Evolutionary conservation across 2,888 invertebrate species (phyloP).

Genomic region (Stegana nigrithorax): DNA sequence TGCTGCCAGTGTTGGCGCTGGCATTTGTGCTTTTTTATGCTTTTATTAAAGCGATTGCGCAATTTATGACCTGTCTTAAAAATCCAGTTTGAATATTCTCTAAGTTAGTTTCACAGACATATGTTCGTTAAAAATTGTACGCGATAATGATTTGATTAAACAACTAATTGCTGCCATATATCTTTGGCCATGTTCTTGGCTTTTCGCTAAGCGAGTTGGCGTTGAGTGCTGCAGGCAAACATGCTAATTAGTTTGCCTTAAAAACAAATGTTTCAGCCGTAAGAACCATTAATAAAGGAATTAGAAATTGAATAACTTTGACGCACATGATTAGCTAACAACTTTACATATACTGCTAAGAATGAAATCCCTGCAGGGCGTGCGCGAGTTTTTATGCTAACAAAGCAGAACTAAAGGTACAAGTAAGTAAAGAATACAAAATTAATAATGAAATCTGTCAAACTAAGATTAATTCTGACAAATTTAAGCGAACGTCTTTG

Average conservation of each 20-base stretch:
- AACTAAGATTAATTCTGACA: too few species aligned
- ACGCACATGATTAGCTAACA: too few species aligned
- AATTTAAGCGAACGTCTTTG: too few species aligned
- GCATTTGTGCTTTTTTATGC: neutral
- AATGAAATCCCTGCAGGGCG: too few species aligned
- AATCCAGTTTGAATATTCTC: neutral
- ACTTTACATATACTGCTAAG: too few species aligned
- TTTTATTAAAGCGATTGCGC: neutral
- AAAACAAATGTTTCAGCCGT: neutral
- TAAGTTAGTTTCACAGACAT: slow-evolving; percentile 13
- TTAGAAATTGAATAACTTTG: too few species aligned
- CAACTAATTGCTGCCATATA: slow-evolving; percentile 53
- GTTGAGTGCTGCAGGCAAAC: neutral
- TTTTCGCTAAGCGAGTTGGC: neutral
- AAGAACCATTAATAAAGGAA: too few species aligned
- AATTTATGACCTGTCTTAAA: slow-evolving; percentile 21
- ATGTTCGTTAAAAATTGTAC: slow-evolving; percentile 26
- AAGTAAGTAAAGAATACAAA: too few species aligned
- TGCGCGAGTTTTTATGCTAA: too few species aligned
- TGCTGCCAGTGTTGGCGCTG: too few species aligned
- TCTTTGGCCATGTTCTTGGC: slow-evolving; percentile 29
- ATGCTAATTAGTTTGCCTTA: neutral
- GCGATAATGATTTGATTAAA: slow-evolving; percentile 26
- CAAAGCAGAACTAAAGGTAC: too few species aligned
- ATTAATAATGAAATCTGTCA: too few species aligned